Evolutionary conservation across 2,113 vertebrate species (phyloP).

Genomic region (Syngnathoides biaculeatus): DNA sequence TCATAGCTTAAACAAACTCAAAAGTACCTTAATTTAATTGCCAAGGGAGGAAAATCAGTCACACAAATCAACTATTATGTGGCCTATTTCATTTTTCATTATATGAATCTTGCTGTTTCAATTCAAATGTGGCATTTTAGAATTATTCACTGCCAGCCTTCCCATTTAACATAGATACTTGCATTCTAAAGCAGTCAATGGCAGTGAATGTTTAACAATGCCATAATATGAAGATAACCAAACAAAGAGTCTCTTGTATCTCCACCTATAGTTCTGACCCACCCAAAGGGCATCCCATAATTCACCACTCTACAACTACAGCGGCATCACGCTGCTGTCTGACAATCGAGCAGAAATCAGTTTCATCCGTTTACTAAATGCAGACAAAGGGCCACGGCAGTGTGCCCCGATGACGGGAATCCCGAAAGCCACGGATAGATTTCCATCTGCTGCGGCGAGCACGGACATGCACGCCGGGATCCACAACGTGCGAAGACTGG

Average conservation of each 20-base stretch:
- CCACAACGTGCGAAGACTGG: constrained; percentile 2
- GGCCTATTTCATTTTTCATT: too few relatives aligned
- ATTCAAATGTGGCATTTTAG: neutral
- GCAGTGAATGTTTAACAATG: too few relatives aligned
- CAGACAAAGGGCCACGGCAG: constrained; percentile 30
- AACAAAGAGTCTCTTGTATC: too few relatives aligned
- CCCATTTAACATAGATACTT: too few relatives aligned
- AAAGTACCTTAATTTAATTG: too few relatives aligned
- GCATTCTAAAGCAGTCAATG: too few relatives aligned
- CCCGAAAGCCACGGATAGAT: constrained; percentile 23
- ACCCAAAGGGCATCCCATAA: neutral
- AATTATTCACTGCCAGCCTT: too few relatives aligned
- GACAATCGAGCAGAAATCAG: constrained; percentile 22
- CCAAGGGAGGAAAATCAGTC: neutral
- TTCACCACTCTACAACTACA: neutral
- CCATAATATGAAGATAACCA: too few relatives aligned
- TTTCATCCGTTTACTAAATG: constrained; percentile 45
- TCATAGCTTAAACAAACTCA: too few relatives aligned
- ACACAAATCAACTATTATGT: neutral
- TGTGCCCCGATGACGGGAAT: constrained; percentile 16
- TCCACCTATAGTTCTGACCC: neutral
- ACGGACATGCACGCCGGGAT: neutral
- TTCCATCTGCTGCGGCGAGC: constrained; percentile 36
- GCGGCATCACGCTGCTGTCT: neutral
- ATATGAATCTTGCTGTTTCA: neutral